Base-by-base conservation (phyloP, 2,888 invertebrate species). In the Steinernema hermaphroditum region DNA sequence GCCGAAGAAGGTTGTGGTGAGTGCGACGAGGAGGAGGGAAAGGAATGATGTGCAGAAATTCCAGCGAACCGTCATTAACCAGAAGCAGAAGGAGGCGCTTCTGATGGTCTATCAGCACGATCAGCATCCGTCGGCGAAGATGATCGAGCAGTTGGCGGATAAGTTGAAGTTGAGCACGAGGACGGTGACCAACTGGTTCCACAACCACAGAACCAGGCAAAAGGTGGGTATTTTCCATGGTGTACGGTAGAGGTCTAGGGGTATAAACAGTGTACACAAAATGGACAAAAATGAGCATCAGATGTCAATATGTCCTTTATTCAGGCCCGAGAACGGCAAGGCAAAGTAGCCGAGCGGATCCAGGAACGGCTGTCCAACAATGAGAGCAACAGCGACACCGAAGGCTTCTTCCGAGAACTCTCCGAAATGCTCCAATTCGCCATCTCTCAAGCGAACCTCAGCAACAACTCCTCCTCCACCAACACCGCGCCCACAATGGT, bases 121-220 rank as follows among this genome's bases (percentile, higher is more conserved):
- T 87, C 96, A 96, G 0, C 97, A 98, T 88, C 98, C 98, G 0
- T 95, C 94, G 87, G 93, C 95, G 85, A 93, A 93, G 29, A 94
- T 95, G 74, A 95, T 97, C 80, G 96, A 97, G 87, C 94, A 94
- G 86, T 90, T 98, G 74, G 95, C 96, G 37, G 91, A 91, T 37
- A 95, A 96, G 88, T 89, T 98, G 72, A 93, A 92, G 9, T 90
- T 99, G 49, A 93, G 94, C 6, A 92, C 95, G 70, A 91, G 97
- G 81, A 97, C 97, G 72, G 96, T 99, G 85, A 96, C 96, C 76
- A 98, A 98, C 89, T 98, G 98, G 98, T 98, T 98, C 90, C 97
- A 98, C 90, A 98, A 98, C 88, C 96, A 98, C 88, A 92, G 98
- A 83, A 98, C 98, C 94, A 91, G 98, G 77, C 91, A 95, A 87